Conservation (phyloP, 2,797 vertebrate species). For the Danionella dracula region DNA sequence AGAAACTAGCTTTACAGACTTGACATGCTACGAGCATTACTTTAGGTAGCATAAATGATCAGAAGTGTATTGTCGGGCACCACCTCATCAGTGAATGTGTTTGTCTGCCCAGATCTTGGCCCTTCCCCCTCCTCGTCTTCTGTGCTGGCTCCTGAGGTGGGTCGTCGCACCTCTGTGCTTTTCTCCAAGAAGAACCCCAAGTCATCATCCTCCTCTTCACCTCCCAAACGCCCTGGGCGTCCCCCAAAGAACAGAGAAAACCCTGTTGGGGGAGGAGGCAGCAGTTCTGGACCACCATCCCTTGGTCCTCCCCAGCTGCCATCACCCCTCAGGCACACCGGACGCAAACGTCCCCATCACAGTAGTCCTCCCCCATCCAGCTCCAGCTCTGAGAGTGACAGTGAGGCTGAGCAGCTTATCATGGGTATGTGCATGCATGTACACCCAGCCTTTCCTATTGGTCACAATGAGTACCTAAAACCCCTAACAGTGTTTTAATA, state of each 20-base stretch:
- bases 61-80: no score
- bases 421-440: slow-evolving; percentile 66
- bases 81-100: no score
- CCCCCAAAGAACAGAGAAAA: slow-evolving; percentile 92
- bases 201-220: slow-evolving; percentile 70
- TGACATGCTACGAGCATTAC: no score
- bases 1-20: no score
- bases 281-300: slow-evolving; percentile 79
- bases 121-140: slow-evolving; percentile 86
- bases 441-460: no score
- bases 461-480: no score
- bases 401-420: slow-evolving; percentile 83
- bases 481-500: no score
- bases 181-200: slow-evolving; percentile 99
- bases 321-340: slow-evolving; percentile 66
- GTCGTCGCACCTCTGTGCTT: slow-evolving; percentile 93
- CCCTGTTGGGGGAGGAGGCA: slow-evolving; percentile 22
- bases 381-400: slow-evolving; percentile 95
- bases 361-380: slow-evolving; percentile 78
- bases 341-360: slow-evolving; percentile 79
- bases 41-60: slow-evolving; percentile 10
- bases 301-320: slow-evolving; percentile 93
- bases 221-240: slow-evolving; percentile 92
- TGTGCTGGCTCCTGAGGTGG: slow-evolving; percentile 88
- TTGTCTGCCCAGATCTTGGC: slow-evolving; percentile 82